Base-by-base conservation (phyloP, 1,140 invertebrate species). In the Drosophila simulans region DNA sequence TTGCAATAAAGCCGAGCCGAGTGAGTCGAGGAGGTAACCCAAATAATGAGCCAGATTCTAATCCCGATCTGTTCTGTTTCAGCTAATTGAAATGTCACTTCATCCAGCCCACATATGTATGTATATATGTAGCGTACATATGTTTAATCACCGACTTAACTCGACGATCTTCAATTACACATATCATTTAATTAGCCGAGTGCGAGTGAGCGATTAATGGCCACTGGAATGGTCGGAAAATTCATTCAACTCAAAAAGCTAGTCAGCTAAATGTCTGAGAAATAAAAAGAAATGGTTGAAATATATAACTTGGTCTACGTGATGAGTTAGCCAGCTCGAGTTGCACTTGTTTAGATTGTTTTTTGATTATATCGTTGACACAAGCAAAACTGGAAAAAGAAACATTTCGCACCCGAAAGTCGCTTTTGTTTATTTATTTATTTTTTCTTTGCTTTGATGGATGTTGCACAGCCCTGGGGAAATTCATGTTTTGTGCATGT, bases 101-200 rank as follows among this genome's bases (percentile, higher is more conserved):
- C 62, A 46, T 31, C 10, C 22, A 54, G 35, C 40, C 48, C 66
- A 70, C 54, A 55, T 3, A 4, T 11, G 1, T 35, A 27, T 10
- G 7, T 20, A 5, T 31, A 0, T 31, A 31, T 31, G 8, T 17
- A 17, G 17, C 17, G 17, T 10, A 10, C 31, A 10, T 13, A 25
- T 48, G 20, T 22, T 22, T 22, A 49, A 51, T 65, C 46, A 20
- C 34, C 55, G 48, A 45, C 60, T 49, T 49, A 40, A 37, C 60
- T 49, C 34, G 48, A 51, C 54, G 43, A 48, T 60, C 56, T 48
- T 31, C 68, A 71, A 62, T 52, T 74, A 55, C 20, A 69, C 40
- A 63, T 51, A 74, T 75, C 52, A 65, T 46, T 75, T 75, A 75
- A 75, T 75, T 75, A 75, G 31, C 48, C 20, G 31, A 31, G 60